These are phyloP conservation scores for Xiphias gladius DNA, from an alignment of 2,113 vertebrate species.

Conservation along the genomic window DNA sequence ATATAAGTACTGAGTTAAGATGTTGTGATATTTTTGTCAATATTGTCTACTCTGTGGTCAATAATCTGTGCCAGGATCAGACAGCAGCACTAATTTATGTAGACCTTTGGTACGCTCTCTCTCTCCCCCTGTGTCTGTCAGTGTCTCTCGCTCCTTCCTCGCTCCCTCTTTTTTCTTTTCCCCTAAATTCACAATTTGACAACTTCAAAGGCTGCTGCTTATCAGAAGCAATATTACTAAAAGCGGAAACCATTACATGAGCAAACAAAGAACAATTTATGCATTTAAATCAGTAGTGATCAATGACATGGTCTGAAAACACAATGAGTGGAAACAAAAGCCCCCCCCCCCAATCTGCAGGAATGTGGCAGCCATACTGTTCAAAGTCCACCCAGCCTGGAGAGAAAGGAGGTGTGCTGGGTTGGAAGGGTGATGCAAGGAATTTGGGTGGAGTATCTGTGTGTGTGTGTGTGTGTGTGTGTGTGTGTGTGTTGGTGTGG, in stretches of 20 bases:
- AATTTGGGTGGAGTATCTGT: slow-evolving; percentile 66
- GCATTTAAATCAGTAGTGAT: not conserved
- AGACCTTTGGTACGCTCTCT: not conserved
- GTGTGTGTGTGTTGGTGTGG: slow-evolving; percentile 21
- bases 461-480: slow-evolving; percentile 27
- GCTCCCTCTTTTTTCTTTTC: not conserved
- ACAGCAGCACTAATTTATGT: slow-evolving; percentile 6
- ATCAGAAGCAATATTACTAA: not conserved
- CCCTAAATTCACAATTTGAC: not conserved
- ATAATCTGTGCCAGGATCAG: slow-evolving; percentile 1
- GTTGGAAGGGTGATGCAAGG: slow-evolving; percentile 46
- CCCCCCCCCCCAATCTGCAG: slow-evolving; percentile 9
- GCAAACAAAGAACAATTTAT: not conserved
- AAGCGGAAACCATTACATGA: not conserved
- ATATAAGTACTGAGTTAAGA: too few relatives aligned
- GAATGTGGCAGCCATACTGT: slow-evolving; percentile 64
- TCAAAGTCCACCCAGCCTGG: slow-evolving; percentile 59
- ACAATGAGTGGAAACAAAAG: slow-evolving; percentile 18
- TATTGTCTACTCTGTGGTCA: not conserved
- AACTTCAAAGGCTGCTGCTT: not conserved
- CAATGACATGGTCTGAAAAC: not conserved
- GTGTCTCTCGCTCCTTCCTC: not conserved
- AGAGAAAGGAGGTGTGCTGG: slow-evolving; percentile 33
- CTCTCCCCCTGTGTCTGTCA: not conserved
- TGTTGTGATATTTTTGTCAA: not conserved